Evolutionary conservation across 2,888 invertebrate species (phyloP), one percentile per base, ranked within the genome.

Genomic region (Gandaritis pyraliata): DNA sequence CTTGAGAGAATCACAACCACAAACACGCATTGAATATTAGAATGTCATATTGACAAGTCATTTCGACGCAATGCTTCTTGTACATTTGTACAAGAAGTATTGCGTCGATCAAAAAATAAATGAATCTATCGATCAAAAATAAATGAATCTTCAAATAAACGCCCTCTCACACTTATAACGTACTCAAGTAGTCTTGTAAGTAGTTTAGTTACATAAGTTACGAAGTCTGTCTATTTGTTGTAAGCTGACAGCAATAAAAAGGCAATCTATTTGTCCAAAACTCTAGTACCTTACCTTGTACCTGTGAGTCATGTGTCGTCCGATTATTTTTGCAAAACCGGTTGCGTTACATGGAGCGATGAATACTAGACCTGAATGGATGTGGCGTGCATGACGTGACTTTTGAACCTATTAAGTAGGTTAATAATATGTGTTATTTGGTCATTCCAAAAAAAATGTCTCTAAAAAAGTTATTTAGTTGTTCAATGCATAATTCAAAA

Each of bases 311-410:
- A 85, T 71, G 56, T 69, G 62, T 63, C 56, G 53, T 68, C 67
- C 58, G 72, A 72, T 69, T 76, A 72, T 75, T 78, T 81, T 77
- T 72, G 75, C 76, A 58, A 72, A 83, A 85, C 84, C 80, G 80
- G 82, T 81, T 66, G 41, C 13, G 56, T 36, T 55, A 59, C 69
- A 45, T 52, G 41, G 52, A 72, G 61, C 61, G 18, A 66, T 61
- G 71, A 72, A 75, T 65, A 13, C 38, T 70, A 73, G 64, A 65
- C 71, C 58, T 53, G 62, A 58, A 61, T 68, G 61, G 75, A 80
- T 75, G 72, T 68, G 76, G 43, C 49, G 49, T 45, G 41, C 8
- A 38, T 23, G 23, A 23, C 23, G 23, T 23, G 6, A 23, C 23
- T 23, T 23, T 23, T 5, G 23, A 23, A 23, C 23, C 23, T 6